A percentile compares a stretch with the other conserved stretches of the same genome.
These are phyloP conservation scores for Spinus pinus DNA, from an alignment of 2,797 vertebrate species.

Conservation along the genomic window DNA sequence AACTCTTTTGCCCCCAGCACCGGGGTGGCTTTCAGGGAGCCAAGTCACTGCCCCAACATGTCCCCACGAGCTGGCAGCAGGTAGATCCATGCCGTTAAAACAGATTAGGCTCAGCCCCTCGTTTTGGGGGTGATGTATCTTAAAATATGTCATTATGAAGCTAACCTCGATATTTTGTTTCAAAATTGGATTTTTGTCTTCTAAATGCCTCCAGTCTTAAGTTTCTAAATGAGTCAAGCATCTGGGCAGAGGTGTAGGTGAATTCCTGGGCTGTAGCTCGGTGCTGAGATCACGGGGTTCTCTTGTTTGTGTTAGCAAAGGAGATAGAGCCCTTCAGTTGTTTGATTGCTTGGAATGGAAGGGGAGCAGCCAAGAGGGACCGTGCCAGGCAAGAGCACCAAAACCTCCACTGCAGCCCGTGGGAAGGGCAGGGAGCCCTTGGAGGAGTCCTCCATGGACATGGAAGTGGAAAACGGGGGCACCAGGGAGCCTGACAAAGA, in stretches of 20 bases:
- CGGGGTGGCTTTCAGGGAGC: not conserved
- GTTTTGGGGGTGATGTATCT: not conserved
- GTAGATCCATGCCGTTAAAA: not conserved
- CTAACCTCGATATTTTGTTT: not conserved
- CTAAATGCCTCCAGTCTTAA: not conserved
- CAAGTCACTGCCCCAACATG: not conserved
- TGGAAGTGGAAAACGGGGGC: constrained; percentile 3
- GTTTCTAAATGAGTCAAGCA: not conserved
- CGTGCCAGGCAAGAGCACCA: constrained; percentile 87
- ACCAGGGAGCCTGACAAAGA: not conserved
- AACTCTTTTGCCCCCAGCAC: constrained; percentile 39
- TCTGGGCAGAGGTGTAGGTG: not conserved
- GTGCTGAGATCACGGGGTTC: constrained; percentile 18
- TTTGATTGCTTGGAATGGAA: constrained; percentile 47
- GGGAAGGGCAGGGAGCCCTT: constrained; percentile 75
- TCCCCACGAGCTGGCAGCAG: not conserved
- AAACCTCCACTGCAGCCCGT: constrained; percentile 83
- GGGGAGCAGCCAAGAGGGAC: constrained; percentile 70
- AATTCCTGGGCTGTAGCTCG: not conserved
- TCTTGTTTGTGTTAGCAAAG: constrained; percentile 58
- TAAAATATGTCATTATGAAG: not conserved
- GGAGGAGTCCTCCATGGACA: constrained; percentile 2
- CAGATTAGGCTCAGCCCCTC: not conserved
- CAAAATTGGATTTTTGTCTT: not conserved
- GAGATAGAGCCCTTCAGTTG: constrained; percentile 29